A percentile compares a stretch with the other conserved stretches of the same genome.
Evolutionary conservation across 2,113 vertebrate genomes (phyloP).

Genomic region (Trematocara zebra): DNA sequence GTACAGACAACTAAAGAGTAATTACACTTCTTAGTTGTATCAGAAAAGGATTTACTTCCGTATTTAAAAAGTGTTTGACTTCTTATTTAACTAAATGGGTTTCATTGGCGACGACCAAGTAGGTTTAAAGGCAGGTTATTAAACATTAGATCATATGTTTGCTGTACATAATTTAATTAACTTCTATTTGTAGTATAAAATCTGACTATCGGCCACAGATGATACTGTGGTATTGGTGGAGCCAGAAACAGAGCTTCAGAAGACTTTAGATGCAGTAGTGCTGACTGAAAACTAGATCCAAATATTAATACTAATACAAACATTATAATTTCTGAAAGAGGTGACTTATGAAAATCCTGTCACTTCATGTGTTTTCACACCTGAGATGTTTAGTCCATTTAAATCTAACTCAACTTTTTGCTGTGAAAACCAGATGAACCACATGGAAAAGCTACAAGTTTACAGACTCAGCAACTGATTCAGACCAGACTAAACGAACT

Average conservation of each 20-base stretch:
- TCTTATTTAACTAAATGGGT: neutral
- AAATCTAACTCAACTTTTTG: neutral
- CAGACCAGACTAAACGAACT: accelerated
- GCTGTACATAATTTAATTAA: neutral
- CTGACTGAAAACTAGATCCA: neutral
- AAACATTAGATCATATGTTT: neutral
- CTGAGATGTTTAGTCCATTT: neutral
- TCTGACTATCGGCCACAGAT: neutral
- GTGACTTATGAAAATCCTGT: neutral
- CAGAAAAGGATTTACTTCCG: accelerated
- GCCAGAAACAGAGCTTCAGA: neutral
- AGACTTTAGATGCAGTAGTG: neutral
- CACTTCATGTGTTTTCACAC: no score
- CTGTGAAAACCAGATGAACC: neutral
- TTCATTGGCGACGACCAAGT: accelerated
- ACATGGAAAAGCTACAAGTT: neutral
- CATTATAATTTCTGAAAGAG: neutral
- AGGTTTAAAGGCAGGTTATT: neutral
- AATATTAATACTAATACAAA: neutral
- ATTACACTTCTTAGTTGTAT: neutral
- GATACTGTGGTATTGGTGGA: neutral
- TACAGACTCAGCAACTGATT: neutral
- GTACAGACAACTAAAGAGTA: neutral
- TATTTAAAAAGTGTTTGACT: neutral
- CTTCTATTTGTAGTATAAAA: neutral